Evolutionary conservation across 2,113 vertebrate species (phyloP).

Genomic region (Laticauda colubrina): DNA sequence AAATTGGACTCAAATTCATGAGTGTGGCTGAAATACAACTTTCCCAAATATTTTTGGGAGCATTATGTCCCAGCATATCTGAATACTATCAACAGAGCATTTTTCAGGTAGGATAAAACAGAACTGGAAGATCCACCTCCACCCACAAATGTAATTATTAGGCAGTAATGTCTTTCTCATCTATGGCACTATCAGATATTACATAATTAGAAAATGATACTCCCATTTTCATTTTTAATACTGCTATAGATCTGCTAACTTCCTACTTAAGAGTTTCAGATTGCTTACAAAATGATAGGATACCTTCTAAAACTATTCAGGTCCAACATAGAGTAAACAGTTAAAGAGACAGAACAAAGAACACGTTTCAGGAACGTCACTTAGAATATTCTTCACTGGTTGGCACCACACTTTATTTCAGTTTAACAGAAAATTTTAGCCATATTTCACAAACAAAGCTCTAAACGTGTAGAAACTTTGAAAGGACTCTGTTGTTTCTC

Average conservation of each 20-base stretch:
- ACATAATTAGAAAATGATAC: background rate
- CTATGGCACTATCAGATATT: background rate
- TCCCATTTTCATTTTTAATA: background rate
- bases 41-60: background rate
- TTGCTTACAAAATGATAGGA: background rate
- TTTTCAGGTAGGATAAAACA: background rate
- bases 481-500: background rate
- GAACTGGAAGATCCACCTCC: background rate
- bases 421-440: constrained; percentile 3
- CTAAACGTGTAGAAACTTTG: background rate
- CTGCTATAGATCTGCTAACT: background rate
- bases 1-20: background rate
- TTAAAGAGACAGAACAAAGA: background rate
- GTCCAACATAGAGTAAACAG: background rate
- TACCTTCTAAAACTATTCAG: background rate
- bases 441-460: constrained; percentile 11
- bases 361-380: background rate
- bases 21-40: background rate
- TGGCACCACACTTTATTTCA: constrained; percentile 26
- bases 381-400: background rate
- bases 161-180: background rate
- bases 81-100: background rate
- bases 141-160: background rate
- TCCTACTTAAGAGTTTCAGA: background rate
- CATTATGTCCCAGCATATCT: background rate